These are phyloP conservation scores for Lymantria monacha DNA, from an alignment of 2,888 invertebrate genomes.

Conservation along the genomic window DNA sequence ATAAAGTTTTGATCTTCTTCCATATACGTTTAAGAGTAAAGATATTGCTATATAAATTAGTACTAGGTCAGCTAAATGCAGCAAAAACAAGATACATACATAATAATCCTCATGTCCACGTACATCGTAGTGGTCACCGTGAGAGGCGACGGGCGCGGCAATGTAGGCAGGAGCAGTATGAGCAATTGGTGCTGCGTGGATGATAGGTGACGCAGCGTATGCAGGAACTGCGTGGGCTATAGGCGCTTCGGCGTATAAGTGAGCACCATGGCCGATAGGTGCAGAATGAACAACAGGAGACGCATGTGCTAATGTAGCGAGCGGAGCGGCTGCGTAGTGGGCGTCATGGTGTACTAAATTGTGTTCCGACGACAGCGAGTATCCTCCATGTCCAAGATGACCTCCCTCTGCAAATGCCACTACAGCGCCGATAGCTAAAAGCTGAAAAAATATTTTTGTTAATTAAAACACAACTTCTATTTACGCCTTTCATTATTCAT, in stretches of 20 bases:
- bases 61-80: too few relatives aligned
- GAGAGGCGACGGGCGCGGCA: constrained; percentile 35
- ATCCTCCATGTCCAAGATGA: constrained; percentile 42
- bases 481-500: too few relatives aligned
- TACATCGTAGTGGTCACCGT: constrained; percentile 34
- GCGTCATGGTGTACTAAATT: constrained; percentile 39
- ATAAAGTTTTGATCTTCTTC: too few relatives aligned
- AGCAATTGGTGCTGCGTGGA: constrained; percentile 37
- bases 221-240: constrained; percentile 39
- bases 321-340: constrained; percentile 28
- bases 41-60: too few relatives aligned
- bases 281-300: constrained; percentile 38
- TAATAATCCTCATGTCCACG: constrained; percentile 58
- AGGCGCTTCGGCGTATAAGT: constrained; percentile 30
- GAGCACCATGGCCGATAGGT: constrained; percentile 35
- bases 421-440: constrained; percentile 60
- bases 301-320: constrained; percentile 30
- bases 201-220: constrained; percentile 30
- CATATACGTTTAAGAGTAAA: too few relatives aligned
- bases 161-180: constrained; percentile 33
- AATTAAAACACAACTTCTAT: neutral
- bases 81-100: constrained; percentile 36
- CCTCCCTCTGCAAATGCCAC: constrained; percentile 77
- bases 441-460: constrained; percentile 39
- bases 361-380: constrained; percentile 36